A percentile compares a stretch with the other conserved stretches of the same genome.
These are phyloP conservation scores for Gymnorhina tibicen DNA, from an alignment of 2,113 vertebrate species.

Conservation along the genomic window DNA sequence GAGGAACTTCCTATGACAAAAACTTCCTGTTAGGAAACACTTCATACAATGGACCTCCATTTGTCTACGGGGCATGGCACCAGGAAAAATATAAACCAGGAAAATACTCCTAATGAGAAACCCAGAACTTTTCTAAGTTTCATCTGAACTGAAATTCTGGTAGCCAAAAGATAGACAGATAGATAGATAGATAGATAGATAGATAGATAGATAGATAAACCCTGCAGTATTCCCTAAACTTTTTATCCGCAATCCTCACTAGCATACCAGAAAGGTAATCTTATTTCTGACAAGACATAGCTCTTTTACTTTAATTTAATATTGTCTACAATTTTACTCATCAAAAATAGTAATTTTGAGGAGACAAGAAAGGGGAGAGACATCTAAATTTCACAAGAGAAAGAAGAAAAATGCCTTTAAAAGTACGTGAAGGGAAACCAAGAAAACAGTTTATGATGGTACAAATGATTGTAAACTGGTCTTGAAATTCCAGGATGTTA, in stretches of 20 bases:
- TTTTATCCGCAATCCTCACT: not conserved
- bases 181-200: not conserved
- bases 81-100: not conserved
- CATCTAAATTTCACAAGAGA: not conserved
- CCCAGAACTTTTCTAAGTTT: not conserved
- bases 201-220: not conserved
- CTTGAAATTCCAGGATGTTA: not conserved
- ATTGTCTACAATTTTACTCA: not conserved
- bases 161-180: not conserved
- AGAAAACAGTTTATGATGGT: not conserved
- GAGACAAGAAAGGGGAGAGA: not conserved
- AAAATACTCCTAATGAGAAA: not conserved
- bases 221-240: not conserved
- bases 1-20: not conserved
- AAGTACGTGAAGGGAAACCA: fast-evolving
- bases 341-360: not conserved
- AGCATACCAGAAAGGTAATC: not conserved
- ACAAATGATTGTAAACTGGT: not conserved
- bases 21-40: not conserved
- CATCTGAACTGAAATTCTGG: not conserved
- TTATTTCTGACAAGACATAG: not conserved
- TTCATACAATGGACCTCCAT: not conserved
- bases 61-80: not conserved
- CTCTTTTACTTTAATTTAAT: not conserved
- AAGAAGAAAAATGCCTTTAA: not conserved